A percentile compares a stretch with the other conserved stretches of the same genome.
These are phyloP conservation scores for Hiodon alosoides DNA, from an alignment of 2,113 vertebrate genomes.

Conservation along the genomic window DNA sequence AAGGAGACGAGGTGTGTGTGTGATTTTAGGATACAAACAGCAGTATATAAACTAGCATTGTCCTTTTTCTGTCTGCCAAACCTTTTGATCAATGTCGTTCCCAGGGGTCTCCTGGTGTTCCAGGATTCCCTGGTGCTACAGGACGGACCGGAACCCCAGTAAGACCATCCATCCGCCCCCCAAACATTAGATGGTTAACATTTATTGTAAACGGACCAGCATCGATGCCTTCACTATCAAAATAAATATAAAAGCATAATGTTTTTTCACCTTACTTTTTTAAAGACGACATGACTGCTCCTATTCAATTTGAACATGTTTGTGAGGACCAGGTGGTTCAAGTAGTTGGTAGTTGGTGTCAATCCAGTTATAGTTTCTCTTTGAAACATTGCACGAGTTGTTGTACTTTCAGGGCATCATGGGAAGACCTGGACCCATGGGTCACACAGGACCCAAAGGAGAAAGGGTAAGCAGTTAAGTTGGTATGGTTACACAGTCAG, in stretches of 20 bases:
- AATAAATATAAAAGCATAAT: too few species aligned
- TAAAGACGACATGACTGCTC: too few species aligned
- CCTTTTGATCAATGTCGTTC: conserved; percentile 10
- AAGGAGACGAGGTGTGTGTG: conserved; percentile 84
- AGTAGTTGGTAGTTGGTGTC: neutral
- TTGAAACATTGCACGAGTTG: conserved; percentile 3
- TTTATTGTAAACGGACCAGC: too few species aligned
- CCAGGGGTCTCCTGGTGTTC: conserved; percentile 77
- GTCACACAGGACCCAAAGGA: conserved; percentile 57
- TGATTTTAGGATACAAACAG: conserved; percentile 19
- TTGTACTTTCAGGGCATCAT: conserved; percentile 71
- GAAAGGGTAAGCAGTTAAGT: conserved; percentile 48
- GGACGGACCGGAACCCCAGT: conserved; percentile 77
- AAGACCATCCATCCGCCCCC: conserved; percentile 45
- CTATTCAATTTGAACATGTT: too few species aligned
- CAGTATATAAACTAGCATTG: neutral
- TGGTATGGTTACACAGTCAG: too few species aligned
- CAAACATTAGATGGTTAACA: neutral
- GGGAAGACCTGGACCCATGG: conserved; percentile 81
- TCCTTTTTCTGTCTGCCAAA: neutral
- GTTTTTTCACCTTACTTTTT: too few species aligned
- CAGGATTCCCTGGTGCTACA: conserved; percentile 72
- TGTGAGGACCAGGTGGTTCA: too few species aligned
- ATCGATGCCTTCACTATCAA: neutral
- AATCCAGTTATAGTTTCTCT: neutral